phyloP scores from a whole-genome alignment of 2,888 invertebrate genomes.

The Drosophila putrida region DNA sequence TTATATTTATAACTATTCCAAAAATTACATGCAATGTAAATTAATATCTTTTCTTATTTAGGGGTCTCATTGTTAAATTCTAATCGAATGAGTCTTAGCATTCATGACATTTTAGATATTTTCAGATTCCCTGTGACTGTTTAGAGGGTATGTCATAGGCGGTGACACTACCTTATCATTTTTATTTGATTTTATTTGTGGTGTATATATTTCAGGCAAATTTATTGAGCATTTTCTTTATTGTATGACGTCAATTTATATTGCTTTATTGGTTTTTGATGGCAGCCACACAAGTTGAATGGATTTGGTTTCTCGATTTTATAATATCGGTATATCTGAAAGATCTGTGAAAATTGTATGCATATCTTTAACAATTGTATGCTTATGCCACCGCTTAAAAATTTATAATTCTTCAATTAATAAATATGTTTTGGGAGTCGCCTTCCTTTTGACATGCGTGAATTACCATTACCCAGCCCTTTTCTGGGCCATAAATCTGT shows the following conservation, averaged over 20 bases:
- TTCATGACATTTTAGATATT: not conserved
- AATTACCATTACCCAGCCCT: constrained; percentile 63
- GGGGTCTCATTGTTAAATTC: too few species aligned
- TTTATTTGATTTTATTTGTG: constrained; percentile 20
- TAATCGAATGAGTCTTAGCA: too few species aligned
- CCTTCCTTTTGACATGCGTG: constrained; percentile 44
- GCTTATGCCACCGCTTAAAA: constrained; percentile 39
- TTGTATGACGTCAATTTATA: constrained; percentile 57
- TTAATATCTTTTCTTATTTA: too few species aligned
- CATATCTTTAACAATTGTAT: constrained; percentile 29
- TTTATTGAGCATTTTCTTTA: constrained; percentile 69
- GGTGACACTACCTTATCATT: not conserved
- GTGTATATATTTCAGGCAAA: constrained; percentile 35
- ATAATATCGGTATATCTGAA: constrained; percentile 29
- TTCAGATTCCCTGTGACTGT: not conserved
- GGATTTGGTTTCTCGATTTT: constrained; percentile 57
- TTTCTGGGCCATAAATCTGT: constrained; percentile 73
- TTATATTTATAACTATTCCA: too few species aligned
- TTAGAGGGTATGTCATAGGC: constrained; percentile 7
- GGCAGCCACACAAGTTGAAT: constrained; percentile 68
- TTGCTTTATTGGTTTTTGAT: constrained; percentile 68
- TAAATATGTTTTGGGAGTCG: constrained; percentile 58
- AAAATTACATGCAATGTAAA: too few species aligned
- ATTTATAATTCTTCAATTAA: constrained; percentile 78
- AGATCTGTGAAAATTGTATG: constrained; percentile 47